phyloP scores from a whole-genome alignment of 2,888 invertebrate species.

The Aphodius sticticus region DNA sequence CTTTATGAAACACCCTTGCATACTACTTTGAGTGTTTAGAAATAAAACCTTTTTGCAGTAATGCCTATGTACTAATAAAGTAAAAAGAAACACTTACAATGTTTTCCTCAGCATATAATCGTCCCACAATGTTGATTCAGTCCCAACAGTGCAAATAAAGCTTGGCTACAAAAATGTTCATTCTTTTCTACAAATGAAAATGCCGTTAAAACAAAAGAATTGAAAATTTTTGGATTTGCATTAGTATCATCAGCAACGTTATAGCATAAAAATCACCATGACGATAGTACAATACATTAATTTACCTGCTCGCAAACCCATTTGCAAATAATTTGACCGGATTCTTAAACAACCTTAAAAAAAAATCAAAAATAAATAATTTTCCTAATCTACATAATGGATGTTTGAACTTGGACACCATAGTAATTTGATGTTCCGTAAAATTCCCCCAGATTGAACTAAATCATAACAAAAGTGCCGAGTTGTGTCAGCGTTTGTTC shows the following conservation, averaged over 20 bases:
- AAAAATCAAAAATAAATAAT: background rate
- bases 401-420: background rate
- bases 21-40: no score
- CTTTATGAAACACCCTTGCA: no score
- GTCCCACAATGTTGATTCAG: no score
- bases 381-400: background rate
- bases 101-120: no score
- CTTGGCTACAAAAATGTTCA: no score
- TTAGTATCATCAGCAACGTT: background rate
- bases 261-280: background rate
- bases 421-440: background rate
- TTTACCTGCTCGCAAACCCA: no score
- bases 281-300: background rate
- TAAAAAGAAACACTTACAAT: no score
- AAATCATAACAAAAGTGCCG: conserved; percentile 4
- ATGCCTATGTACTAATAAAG: no score
- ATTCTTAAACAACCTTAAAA: background rate
- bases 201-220: background rate
- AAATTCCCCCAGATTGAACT: background rate
- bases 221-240: background rate
- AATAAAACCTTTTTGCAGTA: no score
- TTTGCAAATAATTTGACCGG: no score
- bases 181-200: background rate
- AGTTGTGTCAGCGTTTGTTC: background rate
- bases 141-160: no score